phyloP scores from a whole-genome alignment of 2,888 invertebrate genomes.

The Limnephilus auricula region DNA sequence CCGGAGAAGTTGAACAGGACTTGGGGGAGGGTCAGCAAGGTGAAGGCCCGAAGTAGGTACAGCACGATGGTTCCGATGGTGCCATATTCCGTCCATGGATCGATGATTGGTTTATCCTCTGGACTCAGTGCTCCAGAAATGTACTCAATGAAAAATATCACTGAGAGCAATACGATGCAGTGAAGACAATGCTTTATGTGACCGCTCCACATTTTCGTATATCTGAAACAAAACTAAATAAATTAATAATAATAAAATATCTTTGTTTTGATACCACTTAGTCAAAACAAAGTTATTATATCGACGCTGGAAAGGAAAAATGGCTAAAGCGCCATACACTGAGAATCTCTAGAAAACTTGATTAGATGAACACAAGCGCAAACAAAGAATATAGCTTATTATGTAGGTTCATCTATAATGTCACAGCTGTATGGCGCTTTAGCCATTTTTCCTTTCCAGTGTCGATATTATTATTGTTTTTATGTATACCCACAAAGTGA shows the following conservation, averaged over 20 bases:
- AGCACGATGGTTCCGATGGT: constrained; percentile 84
- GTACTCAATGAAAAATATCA: constrained; percentile 87
- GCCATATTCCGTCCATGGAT: constrained; percentile 92
- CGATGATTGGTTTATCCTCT: constrained; percentile 79
- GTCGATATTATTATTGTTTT: too few species aligned
- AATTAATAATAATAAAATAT: not conserved
- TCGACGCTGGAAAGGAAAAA: too few species aligned
- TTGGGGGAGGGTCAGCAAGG: constrained; percentile 92
- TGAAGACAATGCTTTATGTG: constrained; percentile 89
- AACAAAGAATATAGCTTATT: too few species aligned
- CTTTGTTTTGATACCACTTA: too few species aligned
- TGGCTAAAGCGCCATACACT: too few species aligned
- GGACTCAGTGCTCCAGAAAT: constrained; percentile 81
- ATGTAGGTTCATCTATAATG: too few species aligned
- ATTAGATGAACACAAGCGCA: too few species aligned
- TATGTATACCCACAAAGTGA: too few species aligned
- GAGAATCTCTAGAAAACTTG: too few species aligned
- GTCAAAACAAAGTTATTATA: too few species aligned
- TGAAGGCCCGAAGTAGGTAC: constrained; percentile 87
- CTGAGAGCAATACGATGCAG: constrained; percentile 84
- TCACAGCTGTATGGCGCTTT: too few species aligned
- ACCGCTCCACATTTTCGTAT: constrained; percentile 77
- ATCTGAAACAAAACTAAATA: constrained; percentile 68
- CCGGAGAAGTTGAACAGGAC: constrained; percentile 93
- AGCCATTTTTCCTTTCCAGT: too few species aligned